Base-by-base conservation (phyloP, 1,140 invertebrate species). In the Scylla paramamosain region DNA sequence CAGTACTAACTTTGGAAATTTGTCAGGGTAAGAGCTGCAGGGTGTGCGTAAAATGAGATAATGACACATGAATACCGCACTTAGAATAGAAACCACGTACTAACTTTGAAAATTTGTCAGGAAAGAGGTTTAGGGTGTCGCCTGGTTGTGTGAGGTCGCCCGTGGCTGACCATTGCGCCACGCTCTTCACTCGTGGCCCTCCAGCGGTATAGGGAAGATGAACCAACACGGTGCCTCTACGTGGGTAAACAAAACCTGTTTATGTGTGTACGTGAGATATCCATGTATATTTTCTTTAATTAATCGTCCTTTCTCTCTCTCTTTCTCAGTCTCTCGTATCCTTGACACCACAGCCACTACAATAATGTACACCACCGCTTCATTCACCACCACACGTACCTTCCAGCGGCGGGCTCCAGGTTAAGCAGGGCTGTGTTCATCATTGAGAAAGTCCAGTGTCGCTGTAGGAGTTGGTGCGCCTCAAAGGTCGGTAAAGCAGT, bases 381-480 rank as follows among this genome's bases (percentile, higher is more conserved):
- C 25, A 90, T 45, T 28, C 31, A 45, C 12, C 89, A 48, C 31
- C 46, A 46, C 32, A 4, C 4, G 7, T 10, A 52, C 46, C n/a
- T 45, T 29, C 3, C 7, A 12, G 39, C 31, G 14, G 29, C 31
- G 2, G 84, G 91, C 45, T 29, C 14, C 16, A 83, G 77, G 91
- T 92, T 92, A 29, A 92, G 52, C 0, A 92, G 32, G 10, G 83
- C 12, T 10, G 67, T 83, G 77, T 92, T 92, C 91, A 92, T 92
- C 91, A 92, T 92, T 67, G 91, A 32, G 77, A 92, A 92, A n/a
- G 67, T 92, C 91, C 91, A 92, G 77, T 92, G 91, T 16, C n/a
- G 31, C 14, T 25, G 67, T 16, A 92, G 77, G 16, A 92, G 91
- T 0, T 12, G 14, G 29, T 45, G 0, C 10, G 83, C 91, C 77